A percentile compares a stretch with the other conserved stretches of the same genome.
These are phyloP conservation scores for Rhamnusium bicolor DNA, from an alignment of 2,888 invertebrate genomes.

Conservation along the genomic window DNA sequence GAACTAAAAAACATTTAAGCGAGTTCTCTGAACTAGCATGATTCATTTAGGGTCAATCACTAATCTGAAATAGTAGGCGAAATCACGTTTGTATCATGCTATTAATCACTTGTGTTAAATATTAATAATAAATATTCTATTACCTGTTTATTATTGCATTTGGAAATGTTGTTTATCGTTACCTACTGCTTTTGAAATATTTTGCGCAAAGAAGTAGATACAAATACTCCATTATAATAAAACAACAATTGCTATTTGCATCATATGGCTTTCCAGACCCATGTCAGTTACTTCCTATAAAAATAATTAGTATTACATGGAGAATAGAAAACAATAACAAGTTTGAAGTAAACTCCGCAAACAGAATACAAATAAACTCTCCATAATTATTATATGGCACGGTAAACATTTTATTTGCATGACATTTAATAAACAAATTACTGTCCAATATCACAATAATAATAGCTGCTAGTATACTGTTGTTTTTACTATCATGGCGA, in stretches of 20 bases:
- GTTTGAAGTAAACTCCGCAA: neutral
- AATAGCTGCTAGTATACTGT: neutral
- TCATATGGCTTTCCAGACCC: too few relatives aligned
- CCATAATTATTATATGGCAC: neutral
- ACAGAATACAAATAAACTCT: neutral
- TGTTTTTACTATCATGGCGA: neutral
- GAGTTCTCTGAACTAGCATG: too few relatives aligned
- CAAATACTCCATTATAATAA: neutral
- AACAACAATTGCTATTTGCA: neutral
- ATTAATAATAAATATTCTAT: too few relatives aligned
- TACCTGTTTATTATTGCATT: too few relatives aligned
- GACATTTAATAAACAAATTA: conserved; percentile 11
- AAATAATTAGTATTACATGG: neutral
- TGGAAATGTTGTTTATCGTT: too few relatives aligned
- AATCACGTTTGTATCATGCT: too few relatives aligned
- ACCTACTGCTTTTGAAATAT: too few relatives aligned
- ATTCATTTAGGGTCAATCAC: too few relatives aligned
- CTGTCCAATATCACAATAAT: conserved; percentile 4
- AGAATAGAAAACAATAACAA: neutral
- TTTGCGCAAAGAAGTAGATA: too few relatives aligned
- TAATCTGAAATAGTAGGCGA: too few relatives aligned
- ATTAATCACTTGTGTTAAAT: too few relatives aligned
- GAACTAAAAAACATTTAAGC: too few relatives aligned
- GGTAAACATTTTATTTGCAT: conserved; percentile 15
- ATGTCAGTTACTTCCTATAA: neutral